Evolutionary conservation across 2,113 vertebrate species (phyloP).

Genomic region (Globicephala melas): DNA sequence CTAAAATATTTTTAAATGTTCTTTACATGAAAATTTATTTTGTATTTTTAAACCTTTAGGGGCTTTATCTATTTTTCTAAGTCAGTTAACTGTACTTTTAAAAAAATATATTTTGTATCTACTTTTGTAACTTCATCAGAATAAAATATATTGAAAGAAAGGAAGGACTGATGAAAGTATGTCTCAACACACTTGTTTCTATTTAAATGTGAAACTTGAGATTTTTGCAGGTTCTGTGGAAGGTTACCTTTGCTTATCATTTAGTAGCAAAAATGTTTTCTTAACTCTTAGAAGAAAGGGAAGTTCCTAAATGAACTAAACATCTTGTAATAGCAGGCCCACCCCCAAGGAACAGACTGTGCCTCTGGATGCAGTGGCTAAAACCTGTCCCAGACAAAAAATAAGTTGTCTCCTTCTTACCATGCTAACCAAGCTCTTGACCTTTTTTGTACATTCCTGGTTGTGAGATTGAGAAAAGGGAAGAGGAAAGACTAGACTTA

Average conservation of each 20-base stretch:
- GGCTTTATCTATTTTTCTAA: conserved; percentile 78
- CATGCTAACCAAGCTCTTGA: neutral
- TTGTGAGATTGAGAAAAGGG: neutral
- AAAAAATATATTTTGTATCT: conserved; percentile 73
- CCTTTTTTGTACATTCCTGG: neutral
- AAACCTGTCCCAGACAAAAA: neutral
- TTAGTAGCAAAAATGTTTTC: neutral
- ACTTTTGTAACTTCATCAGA: conserved; percentile 76
- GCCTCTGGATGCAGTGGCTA: neutral
- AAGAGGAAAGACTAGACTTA: neutral
- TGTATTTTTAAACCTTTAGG: conserved; percentile 72
- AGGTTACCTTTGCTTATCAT: neutral
- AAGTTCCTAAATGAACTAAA: conserved; percentile 10
- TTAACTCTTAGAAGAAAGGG: conserved; percentile 9
- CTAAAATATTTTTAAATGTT: conserved; percentile 65
- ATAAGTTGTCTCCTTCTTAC: neutral
- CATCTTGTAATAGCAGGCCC: neutral
- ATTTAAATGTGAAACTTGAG: conserved; percentile 26
- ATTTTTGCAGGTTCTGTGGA: conserved; percentile 5
- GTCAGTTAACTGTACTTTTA: conserved; percentile 71
- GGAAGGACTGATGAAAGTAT: conserved; percentile 44
- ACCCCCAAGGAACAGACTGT: neutral
- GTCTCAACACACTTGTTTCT: neutral
- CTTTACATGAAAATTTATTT: conserved; percentile 67
- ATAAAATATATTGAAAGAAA: conserved; percentile 74